Percentiles rank a stretch among this genome's conserved stretches.
phyloP scores from a whole-genome alignment of 2,888 invertebrate genomes.

The Plemyria rubiginata region DNA sequence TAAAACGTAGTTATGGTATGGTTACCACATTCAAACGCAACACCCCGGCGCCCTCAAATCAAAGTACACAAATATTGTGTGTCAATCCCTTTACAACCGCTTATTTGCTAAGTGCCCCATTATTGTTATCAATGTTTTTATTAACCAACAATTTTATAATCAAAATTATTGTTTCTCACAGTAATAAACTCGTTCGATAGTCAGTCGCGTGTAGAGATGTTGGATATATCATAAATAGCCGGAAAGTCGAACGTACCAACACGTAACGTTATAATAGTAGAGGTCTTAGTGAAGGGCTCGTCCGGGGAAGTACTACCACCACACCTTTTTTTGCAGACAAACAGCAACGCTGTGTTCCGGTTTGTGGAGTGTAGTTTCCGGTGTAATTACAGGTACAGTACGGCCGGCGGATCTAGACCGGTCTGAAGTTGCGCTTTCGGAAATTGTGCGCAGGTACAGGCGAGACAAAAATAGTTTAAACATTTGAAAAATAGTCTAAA shows the following conservation, averaged over 20 bases:
- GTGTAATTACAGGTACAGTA: too few species aligned
- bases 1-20: neutral
- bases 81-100: constrained; percentile 36
- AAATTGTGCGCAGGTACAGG: too few species aligned
- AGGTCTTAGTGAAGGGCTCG: too few species aligned
- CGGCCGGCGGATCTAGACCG: too few species aligned
- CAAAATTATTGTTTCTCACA: constrained; percentile 80
- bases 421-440: too few species aligned
- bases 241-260: constrained; percentile 11
- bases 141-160: constrained; percentile 72
- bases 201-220: constrained; percentile 55
- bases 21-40: neutral
- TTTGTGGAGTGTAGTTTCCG: too few species aligned
- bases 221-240: constrained; percentile 10
- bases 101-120: constrained; percentile 53
- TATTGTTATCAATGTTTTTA: constrained; percentile 62
- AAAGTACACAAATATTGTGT: constrained; percentile 24
- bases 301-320: too few species aligned
- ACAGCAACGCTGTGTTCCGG: too few species aligned
- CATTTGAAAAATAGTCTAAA: too few species aligned
- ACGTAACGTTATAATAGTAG: too few species aligned
- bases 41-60: constrained; percentile 6
- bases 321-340: too few species aligned
- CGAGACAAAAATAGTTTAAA: too few species aligned
- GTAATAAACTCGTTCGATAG: constrained; percentile 67